Conservation (phyloP, 2,888 invertebrate genomes). For the Parnassius orleans region DNA sequence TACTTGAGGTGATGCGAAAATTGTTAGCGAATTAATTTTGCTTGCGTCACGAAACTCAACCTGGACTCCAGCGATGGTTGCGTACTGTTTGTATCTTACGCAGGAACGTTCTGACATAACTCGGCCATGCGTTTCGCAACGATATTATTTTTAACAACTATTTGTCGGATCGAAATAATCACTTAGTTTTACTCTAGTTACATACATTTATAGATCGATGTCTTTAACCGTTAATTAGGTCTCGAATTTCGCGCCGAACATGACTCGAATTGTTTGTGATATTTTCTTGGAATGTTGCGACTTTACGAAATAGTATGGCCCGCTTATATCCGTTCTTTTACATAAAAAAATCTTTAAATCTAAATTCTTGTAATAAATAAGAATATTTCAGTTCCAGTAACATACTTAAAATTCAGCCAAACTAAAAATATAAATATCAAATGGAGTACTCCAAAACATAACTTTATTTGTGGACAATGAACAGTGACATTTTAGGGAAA, state of each 20-base stretch:
- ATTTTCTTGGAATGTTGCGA: slow-evolving; percentile 24
- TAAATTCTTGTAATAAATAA: too few species aligned
- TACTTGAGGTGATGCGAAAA: slow-evolving; percentile 20
- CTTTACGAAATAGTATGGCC: background rate
- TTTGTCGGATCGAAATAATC: slow-evolving; percentile 65
- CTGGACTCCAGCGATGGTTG: slow-evolving; percentile 1
- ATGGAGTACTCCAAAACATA: slow-evolving; percentile 42
- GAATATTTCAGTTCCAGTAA: background rate
- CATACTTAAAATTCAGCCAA: background rate
- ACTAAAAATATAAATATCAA: slow-evolving; percentile 22
- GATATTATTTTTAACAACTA: slow-evolving; percentile 64
- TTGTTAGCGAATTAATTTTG: slow-evolving; percentile 17
- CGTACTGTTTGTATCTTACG: slow-evolving; percentile 29
- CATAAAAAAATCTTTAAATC: too few species aligned
- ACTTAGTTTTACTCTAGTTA: slow-evolving; percentile 61
- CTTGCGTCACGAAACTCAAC: slow-evolving; percentile 15
- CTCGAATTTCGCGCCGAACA: slow-evolving; percentile 41
- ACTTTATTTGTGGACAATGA: slow-evolving; percentile 41
- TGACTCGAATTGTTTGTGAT: slow-evolving; percentile 31
- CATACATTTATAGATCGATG: slow-evolving; percentile 70
- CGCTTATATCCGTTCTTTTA: slow-evolving; percentile 6
- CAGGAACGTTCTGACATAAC: slow-evolving; percentile 66
- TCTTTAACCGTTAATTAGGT: slow-evolving; percentile 76
- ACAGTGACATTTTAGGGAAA: slow-evolving; percentile 46
- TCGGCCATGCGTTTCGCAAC: slow-evolving; percentile 76